phyloP scores from a whole-genome alignment of 2,797 vertebrate species.

The Bufotes viridis region DNA sequence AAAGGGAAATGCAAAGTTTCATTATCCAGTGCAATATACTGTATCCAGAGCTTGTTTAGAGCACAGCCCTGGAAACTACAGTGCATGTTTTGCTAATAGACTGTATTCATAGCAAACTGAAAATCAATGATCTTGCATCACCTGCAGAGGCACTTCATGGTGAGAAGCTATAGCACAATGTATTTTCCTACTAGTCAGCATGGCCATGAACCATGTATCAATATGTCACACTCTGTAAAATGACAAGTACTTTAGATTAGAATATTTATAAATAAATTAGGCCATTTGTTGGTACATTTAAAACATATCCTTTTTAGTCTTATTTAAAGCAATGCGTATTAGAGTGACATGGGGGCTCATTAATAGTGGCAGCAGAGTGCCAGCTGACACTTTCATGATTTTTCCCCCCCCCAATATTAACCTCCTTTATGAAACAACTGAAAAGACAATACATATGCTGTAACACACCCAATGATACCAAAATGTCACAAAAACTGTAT shows the following conservation, averaged over 20 bases:
- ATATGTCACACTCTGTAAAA: neutral
- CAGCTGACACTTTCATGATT: neutral
- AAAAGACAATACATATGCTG: too few species aligned
- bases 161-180: neutral
- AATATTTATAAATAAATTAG: neutral
- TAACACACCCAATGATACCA: too few species aligned
- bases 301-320: neutral
- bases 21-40: neutral
- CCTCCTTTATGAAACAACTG: too few species aligned
- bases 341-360: neutral
- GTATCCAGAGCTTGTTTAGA: neutral
- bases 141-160: slow-evolving; percentile 6
- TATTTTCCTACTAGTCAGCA: neutral
- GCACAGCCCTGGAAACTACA: neutral
- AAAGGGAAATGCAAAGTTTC: neutral
- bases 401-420: too few species aligned
- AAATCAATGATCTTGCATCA: slow-evolving; percentile 8
- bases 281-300: neutral
- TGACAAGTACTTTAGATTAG: neutral
- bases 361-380: neutral
- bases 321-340: neutral
- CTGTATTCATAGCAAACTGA: neutral
- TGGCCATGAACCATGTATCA: neutral
- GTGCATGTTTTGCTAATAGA: neutral
- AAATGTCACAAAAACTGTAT: too few species aligned